Evolutionary conservation across 1,140 invertebrate genomes (phyloP), one percentile per base, ranked within the genome.

Genomic region (Mactra quadrangularis): DNA sequence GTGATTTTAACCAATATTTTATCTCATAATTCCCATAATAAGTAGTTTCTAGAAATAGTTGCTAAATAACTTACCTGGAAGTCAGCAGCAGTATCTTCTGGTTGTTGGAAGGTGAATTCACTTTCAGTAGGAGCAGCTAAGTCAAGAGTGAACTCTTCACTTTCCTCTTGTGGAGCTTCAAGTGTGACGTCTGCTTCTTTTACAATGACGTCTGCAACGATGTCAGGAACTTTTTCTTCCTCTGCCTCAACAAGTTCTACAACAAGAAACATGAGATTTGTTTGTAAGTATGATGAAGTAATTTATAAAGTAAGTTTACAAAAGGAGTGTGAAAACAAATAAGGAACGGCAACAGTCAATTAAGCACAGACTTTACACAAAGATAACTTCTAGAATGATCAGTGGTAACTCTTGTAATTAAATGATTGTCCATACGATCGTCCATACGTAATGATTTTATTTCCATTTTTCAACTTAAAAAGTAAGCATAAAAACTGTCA

Each of bases 141-240:
- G 29, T 82, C 68, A 31, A 62, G 17, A 47, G 70, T 47, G 45
- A 68, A 57, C 2, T 27, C 55, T 17, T 55, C 74, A 64, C n/a
- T 19, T 31, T 31, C 29, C n/a, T 41, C 41, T 31, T 83, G 45
- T 35, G 57, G 57, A 31, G 52, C 60, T 64, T 81, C 66, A 9
- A 70, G 31, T 38, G 66, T 71, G 29, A 71, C 62, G 4, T 71
- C 78, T 53, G 70, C 35, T 33, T 71, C 77, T 50, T 70, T 31
- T 27, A 22, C 33, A 17, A 50, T 59, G 45, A 59, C 55, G 7
- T 81, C 77, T 45, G 53, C 77, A 22, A 52, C 57, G 22, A 81
- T 11, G n/a, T 87, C 87, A 71, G 72, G 52, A 15, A 82, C 1
- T 13, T 57, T 74, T 52, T 85, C 83, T 31, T 82, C 81, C 27